Conservation (phyloP, 2,888 invertebrate genomes). For the Prosapia bicincta region DNA sequence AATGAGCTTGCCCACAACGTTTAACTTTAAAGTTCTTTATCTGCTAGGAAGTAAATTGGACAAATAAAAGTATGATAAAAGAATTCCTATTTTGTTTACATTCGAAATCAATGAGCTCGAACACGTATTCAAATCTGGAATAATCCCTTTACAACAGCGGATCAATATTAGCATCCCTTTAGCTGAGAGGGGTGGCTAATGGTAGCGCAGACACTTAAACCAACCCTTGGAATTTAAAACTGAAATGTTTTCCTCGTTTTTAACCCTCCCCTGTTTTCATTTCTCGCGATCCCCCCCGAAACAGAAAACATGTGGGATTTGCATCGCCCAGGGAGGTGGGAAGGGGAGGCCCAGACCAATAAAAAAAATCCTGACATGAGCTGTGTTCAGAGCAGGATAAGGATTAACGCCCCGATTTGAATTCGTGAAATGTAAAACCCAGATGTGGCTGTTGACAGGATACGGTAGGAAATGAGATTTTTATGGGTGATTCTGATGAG, state of each 20-base stretch:
- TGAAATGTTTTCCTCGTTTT: slow-evolving; percentile 21
- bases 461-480: no score
- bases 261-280: slow-evolving; percentile 10
- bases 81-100: neutral
- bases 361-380: neutral
- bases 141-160: neutral
- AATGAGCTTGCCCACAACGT: no score
- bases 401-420: neutral
- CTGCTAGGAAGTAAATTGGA: no score
- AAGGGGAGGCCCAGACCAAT: neutral
- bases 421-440: neutral
- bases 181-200: neutral
- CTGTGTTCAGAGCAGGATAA: neutral
- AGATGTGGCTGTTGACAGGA: neutral
- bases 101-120: neutral
- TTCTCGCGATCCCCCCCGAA: neutral
- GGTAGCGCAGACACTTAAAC: slow-evolving; percentile 15
- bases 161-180: slow-evolving; percentile 7
- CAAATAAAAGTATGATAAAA: no score
- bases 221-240: slow-evolving; percentile 22
- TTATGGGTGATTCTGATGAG: no score
- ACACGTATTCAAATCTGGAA: neutral
- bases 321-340: slow-evolving; percentile 10
- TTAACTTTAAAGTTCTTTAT: no score
- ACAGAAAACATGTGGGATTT: slow-evolving; percentile 22